Evolutionary conservation across 1,140 invertebrate species (phyloP).

Genomic region (Alviniconcha marisindica): DNA sequence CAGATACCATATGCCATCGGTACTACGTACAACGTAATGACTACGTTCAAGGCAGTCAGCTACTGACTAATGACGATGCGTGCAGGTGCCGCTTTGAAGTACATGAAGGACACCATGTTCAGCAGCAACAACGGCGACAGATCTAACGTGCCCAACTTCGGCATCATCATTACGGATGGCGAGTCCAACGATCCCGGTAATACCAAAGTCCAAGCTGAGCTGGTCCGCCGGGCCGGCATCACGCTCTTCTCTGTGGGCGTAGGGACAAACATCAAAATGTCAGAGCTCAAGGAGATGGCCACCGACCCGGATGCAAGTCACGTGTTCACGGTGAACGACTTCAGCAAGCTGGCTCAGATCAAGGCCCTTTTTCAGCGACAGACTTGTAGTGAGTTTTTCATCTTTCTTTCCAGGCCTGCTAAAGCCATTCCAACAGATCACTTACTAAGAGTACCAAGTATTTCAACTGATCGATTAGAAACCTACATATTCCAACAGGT

Average conservation of each 20-base stretch:
- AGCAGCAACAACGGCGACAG: conserved; percentile 51
- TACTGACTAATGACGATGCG: not conserved
- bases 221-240: conserved; percentile 56
- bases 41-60: not conserved
- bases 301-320: conserved; percentile 53
- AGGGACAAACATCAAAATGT: conserved; percentile 49
- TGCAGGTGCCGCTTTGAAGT: conserved; percentile 50
- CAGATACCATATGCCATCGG: not conserved
- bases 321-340: conserved; percentile 60
- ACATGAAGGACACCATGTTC: conserved; percentile 47
- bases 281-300: conserved; percentile 57
- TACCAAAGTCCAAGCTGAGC: conserved; percentile 51
- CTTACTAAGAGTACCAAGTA: too few relatives aligned
- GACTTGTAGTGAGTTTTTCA: too few relatives aligned
- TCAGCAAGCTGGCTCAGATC: conserved; percentile 61
- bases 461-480: too few relatives aligned
- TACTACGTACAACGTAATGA: not conserved
- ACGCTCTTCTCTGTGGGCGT: conserved; percentile 66
- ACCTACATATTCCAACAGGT: too few relatives aligned
- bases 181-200: conserved; percentile 51
- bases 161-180: conserved; percentile 65
- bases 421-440: too few relatives aligned
- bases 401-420: too few relatives aligned
- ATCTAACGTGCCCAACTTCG: conserved; percentile 64
- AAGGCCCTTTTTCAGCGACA: conserved; percentile 52